A percentile compares a stretch with the other conserved stretches of the same genome.
Conservation (phyloP, 2,888 invertebrate species). For the Pelosia muscerda region DNA sequence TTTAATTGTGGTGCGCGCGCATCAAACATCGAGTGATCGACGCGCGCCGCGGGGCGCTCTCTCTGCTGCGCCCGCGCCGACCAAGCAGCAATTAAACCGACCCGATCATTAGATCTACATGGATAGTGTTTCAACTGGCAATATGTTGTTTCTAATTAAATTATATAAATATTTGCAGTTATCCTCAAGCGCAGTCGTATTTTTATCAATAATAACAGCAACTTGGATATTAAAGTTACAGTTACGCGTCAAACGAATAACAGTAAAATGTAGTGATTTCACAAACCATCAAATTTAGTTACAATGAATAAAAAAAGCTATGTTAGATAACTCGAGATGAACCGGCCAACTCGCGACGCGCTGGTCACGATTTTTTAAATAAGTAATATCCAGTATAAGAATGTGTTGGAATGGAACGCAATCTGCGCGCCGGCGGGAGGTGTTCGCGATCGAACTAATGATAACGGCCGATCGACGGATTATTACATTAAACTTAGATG, state of each 20-base stretch:
- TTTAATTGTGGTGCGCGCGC: constrained; percentile 81
- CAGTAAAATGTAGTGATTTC: constrained; percentile 31
- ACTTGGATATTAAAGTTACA: constrained; percentile 14
- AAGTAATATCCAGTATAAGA: constrained; percentile 76
- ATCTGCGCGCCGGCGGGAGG: constrained; percentile 84
- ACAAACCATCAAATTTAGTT: constrained; percentile 31
- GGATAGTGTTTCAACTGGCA: constrained; percentile 53
- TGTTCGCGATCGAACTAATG: constrained; percentile 81
- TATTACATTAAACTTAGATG: constrained; percentile 83
- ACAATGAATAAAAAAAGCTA: constrained; percentile 29
- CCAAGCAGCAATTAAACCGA: constrained; percentile 61
- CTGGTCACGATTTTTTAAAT: constrained; percentile 49
- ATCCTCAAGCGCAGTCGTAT: not conserved
- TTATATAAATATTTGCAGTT: constrained; percentile 6
- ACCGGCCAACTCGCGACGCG: constrained; percentile 29
- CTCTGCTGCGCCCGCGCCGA: constrained; percentile 73
- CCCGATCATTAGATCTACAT: constrained; percentile 52
- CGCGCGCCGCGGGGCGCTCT: constrained; percentile 79
- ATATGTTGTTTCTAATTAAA: constrained; percentile 11
- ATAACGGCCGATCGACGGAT: constrained; percentile 82
- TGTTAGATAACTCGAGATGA: constrained; percentile 40
- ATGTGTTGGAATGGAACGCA: constrained; percentile 66
- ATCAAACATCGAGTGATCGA: constrained; percentile 71
- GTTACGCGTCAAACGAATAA: constrained; percentile 26
- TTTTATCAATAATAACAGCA: not conserved